Percentiles rank a stretch among this genome's conserved stretches.
phyloP scores from a whole-genome alignment of 2,797 vertebrate species.

The Alauda arvensis region DNA sequence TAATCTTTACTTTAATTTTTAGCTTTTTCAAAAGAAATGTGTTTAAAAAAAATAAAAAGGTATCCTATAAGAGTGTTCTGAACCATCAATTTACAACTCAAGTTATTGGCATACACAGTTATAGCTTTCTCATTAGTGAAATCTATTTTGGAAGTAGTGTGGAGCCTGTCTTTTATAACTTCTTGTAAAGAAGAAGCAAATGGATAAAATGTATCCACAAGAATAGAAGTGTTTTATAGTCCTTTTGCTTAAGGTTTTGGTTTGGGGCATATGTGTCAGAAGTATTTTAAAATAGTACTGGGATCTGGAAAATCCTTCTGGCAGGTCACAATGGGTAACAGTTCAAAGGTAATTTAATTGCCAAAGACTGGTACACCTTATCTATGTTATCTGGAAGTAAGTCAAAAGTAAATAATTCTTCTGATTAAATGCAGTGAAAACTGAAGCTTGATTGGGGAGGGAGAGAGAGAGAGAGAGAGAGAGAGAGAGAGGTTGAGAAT shows the following conservation, averaged over 20 bases:
- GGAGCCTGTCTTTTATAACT: background rate
- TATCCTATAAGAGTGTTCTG: background rate
- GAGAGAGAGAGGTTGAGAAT: background rate
- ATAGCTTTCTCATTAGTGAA: background rate
- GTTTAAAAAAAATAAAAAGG: background rate
- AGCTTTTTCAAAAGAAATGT: background rate
- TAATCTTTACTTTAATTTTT: background rate
- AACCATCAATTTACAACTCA: background rate
- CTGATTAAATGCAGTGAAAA: background rate
- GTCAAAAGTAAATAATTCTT: slow-evolving; percentile 7
- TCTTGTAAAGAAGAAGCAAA: background rate
- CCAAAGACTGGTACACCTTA: background rate
- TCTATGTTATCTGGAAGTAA: background rate
- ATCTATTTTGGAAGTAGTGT: background rate
- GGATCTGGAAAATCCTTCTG: slow-evolving; percentile 15
- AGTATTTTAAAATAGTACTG: background rate
- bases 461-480: background rate
- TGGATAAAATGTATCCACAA: background rate
- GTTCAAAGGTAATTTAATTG: slow-evolving; percentile 23
- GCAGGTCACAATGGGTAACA: background rate
- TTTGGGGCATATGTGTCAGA: background rate
- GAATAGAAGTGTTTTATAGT: background rate
- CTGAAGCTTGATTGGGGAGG: background rate
- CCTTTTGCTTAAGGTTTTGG: background rate
- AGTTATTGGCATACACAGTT: background rate